Evolutionary conservation across 2,797 vertebrate genomes (phyloP).

Genomic region (Allobates femoralis): DNA sequence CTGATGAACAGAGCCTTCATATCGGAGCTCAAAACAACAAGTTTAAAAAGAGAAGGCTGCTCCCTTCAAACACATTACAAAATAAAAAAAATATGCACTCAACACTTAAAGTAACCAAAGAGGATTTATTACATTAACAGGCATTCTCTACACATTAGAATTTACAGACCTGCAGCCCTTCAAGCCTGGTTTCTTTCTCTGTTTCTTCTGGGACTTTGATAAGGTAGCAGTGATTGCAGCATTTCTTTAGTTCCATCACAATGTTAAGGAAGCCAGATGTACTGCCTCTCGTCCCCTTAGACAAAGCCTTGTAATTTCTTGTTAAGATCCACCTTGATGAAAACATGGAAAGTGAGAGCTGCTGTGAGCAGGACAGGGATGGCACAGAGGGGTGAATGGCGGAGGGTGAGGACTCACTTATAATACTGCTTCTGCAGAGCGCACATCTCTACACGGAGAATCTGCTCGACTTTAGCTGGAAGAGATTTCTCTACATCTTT

Average conservation of each 20-base stretch:
- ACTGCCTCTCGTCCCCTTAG: slow-evolving; percentile 92
- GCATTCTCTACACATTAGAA: not conserved
- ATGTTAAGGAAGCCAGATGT: slow-evolving; percentile 98
- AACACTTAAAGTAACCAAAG: no score
- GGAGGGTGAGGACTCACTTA: slow-evolving; percentile 80
- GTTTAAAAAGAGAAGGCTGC: no score
- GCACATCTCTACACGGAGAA: slow-evolving; percentile 96
- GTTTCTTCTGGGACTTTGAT: slow-evolving; percentile 89
- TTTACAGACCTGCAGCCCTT: slow-evolving; percentile 80
- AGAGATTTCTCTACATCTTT: slow-evolving; percentile 98
- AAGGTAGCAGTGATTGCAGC: slow-evolving; percentile 96
- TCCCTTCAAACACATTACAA: no score
- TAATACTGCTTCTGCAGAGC: slow-evolving; percentile 98
- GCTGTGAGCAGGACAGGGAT: not conserved
- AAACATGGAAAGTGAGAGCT: slow-evolving; percentile 26
- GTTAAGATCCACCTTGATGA: slow-evolving; percentile 94
- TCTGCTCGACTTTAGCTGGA: slow-evolving; percentile 98
- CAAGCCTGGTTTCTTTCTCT: slow-evolving; percentile 80
- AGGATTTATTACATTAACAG: no score
- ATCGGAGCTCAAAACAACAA: no score
- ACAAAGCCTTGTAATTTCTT: slow-evolving; percentile 96
- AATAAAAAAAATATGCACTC: no score
- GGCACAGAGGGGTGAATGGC: not conserved
- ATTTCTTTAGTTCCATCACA: slow-evolving; percentile 98
- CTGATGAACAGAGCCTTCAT: no score